A percentile compares a stretch with the other conserved stretches of the same genome.
Evolutionary conservation across 2,888 invertebrate genomes (phyloP).

Genomic region (Lumbricus terrestris): DNA sequence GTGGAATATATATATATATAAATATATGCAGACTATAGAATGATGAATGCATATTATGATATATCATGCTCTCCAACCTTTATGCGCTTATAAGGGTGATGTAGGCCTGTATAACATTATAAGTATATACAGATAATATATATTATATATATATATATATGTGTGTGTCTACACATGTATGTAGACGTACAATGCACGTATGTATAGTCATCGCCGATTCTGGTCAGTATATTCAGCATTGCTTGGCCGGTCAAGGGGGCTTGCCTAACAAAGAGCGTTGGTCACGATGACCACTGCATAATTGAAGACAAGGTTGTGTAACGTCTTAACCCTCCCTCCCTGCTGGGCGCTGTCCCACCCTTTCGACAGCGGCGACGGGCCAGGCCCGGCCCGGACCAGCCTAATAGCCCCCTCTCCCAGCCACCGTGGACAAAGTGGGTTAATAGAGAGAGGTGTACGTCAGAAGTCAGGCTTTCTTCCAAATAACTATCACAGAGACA

Average conservation of each 20-base stretch:
- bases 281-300: background rate
- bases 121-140: too few relatives aligned
- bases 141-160: too few relatives aligned
- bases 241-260: background rate
- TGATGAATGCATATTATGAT: background rate
- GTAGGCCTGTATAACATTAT: too few relatives aligned
- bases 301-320: conserved; percentile 3
- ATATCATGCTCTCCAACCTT: too few relatives aligned
- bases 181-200: too few relatives aligned
- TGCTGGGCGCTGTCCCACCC: background rate
- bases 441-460: conserved; percentile 3
- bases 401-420: background rate
- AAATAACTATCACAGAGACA: background rate
- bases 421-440: background rate
- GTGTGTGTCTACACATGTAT: too few relatives aligned
- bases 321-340: background rate
- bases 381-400: too few relatives aligned
- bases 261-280: background rate
- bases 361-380: too few relatives aligned
- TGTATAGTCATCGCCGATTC: background rate
- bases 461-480: background rate
- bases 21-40: background rate
- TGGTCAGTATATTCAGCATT: background rate
- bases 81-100: too few relatives aligned
- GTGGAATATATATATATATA: background rate